These are phyloP conservation scores for Danaus melanippus DNA, from an alignment of 1,140 invertebrate genomes.

Conservation along the genomic window DNA sequence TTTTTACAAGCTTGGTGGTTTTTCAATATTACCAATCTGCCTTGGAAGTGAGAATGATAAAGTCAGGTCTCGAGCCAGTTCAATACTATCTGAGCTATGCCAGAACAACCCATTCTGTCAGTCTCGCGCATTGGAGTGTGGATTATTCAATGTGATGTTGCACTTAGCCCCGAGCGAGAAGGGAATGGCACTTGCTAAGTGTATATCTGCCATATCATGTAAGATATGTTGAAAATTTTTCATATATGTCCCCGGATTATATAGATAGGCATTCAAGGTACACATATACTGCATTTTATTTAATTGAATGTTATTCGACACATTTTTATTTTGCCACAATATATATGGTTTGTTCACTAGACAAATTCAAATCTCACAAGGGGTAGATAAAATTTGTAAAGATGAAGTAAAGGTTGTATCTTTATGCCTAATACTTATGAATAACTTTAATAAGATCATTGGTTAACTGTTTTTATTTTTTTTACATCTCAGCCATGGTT, in stretches of 20 bases:
- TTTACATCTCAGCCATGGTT: slow-evolving; percentile 22
- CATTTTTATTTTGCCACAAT: too few relatives aligned
- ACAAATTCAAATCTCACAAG: too few relatives aligned
- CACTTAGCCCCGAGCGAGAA: slow-evolving; percentile 76
- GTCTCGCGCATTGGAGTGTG: slow-evolving; percentile 74
- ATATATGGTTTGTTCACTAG: too few relatives aligned
- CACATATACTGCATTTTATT: too few relatives aligned
- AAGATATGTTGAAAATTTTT: slow-evolving; percentile 35
- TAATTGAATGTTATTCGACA: too few relatives aligned
- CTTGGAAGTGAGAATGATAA: slow-evolving; percentile 75
- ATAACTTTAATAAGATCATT: not conserved
- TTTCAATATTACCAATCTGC: slow-evolving; percentile 77
- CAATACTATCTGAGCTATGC: slow-evolving; percentile 79
- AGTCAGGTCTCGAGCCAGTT: slow-evolving; percentile 76
- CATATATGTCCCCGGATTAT: not conserved
- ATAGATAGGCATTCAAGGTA: too few relatives aligned
- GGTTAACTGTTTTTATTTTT: not conserved
- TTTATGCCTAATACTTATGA: not conserved
- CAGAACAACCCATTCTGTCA: slow-evolving; percentile 89
- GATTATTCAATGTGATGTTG: slow-evolving; percentile 77
- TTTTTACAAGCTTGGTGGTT: slow-evolving; percentile 87
- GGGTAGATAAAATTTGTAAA: too few relatives aligned
- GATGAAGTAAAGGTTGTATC: not conserved
- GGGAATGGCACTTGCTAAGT: slow-evolving; percentile 76
- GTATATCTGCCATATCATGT: slow-evolving; percentile 85